Conservation (phyloP, 2,113 vertebrate genomes). For the Trematocara unimaculatum region DNA sequence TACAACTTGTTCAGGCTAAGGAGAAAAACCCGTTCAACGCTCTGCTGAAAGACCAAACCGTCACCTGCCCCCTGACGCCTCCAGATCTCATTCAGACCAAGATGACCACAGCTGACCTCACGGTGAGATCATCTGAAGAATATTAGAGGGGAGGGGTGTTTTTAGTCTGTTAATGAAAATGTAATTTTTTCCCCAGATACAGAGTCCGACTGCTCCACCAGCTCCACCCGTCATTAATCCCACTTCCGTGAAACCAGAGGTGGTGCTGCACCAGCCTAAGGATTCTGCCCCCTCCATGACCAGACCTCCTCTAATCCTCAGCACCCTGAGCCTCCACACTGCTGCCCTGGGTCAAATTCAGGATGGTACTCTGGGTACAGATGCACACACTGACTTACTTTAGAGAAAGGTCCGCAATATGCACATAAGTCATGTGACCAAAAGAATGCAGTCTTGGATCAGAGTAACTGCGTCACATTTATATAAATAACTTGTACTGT, state of each 20-base stretch:
- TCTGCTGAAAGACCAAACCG: neutral
- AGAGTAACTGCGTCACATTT: neutral
- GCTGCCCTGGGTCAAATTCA: neutral
- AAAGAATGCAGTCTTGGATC: too few species aligned
- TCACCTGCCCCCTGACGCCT: neutral
- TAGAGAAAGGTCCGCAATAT: neutral
- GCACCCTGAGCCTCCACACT: neutral
- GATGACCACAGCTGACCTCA: neutral
- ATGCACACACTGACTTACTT: neutral
- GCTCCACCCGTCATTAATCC: neutral
- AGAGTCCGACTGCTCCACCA: neutral
- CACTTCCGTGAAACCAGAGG: neutral
- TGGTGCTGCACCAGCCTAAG: neutral
- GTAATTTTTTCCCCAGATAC: neutral
- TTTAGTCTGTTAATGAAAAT: neutral
- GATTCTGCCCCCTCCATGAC: neutral
- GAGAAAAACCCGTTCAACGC: neutral
- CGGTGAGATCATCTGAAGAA: neutral
- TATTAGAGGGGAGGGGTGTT: neutral
- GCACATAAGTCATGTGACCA: neutral
- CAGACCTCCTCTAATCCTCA: neutral
- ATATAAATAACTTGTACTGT: neutral
- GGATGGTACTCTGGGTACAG: neutral
- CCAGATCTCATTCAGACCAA: constrained; percentile 12
- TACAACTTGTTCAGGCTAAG: neutral